Conservation (phyloP, 2,797 vertebrate genomes). For the Pseudochaenichthys georgianus region DNA sequence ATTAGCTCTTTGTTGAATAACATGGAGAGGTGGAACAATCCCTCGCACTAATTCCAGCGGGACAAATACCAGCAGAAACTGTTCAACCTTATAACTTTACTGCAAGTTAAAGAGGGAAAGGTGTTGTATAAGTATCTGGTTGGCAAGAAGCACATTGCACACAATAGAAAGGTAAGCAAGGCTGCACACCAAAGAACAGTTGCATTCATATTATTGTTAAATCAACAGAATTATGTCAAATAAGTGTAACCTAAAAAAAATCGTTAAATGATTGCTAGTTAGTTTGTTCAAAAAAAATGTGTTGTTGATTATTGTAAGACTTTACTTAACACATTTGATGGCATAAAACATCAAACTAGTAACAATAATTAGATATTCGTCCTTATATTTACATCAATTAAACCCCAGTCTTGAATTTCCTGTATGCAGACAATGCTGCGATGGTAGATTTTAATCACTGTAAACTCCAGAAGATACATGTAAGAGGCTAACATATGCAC, state of each 20-base stretch:
- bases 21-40: slow-evolving; percentile 20
- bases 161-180: not conserved
- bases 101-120: slow-evolving; percentile 7
- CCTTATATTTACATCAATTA: not conserved
- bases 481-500: not conserved
- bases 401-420: not conserved
- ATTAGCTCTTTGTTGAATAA: slow-evolving; percentile 45
- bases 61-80: not conserved
- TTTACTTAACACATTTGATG: not conserved
- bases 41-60: slow-evolving; percentile 14
- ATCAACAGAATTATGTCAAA: not conserved
- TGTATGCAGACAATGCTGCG: not conserved
- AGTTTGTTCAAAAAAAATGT: not conserved
- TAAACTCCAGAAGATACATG: not conserved
- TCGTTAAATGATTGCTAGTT: not conserved
- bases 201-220: not conserved
- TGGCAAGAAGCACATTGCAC: not conserved
- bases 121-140: not conserved
- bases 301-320: too few relatives aligned
- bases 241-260: not conserved
- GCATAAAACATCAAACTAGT: not conserved
- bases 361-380: not conserved
- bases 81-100: not conserved
- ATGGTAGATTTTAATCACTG: not conserved
- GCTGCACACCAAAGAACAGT: not conserved